Evolutionary conservation across 2,797 vertebrate genomes (phyloP).

Genomic region (Smutsia gigantea): DNA sequence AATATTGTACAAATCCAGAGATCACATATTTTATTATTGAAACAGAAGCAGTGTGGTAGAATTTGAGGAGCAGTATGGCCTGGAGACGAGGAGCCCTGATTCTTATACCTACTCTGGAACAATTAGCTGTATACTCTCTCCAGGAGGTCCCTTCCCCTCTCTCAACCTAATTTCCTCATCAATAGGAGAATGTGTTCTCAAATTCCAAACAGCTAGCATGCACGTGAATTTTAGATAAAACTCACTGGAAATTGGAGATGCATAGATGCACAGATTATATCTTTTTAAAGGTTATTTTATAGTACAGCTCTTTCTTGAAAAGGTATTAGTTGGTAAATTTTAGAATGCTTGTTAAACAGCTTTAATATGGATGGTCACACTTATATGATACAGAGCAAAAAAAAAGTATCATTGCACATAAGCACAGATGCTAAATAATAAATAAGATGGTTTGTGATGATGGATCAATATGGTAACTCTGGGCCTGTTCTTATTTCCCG

Average conservation of each 20-base stretch:
- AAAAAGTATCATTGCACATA: neutral
- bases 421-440: neutral
- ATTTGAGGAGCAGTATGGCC: neutral
- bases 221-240: conserved; percentile 13
- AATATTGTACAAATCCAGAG: neutral
- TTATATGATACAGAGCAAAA: neutral
- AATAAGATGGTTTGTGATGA: neutral
- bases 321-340: neutral
- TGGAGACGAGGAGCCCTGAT: neutral
- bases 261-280: neutral
- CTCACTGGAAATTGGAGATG: neutral
- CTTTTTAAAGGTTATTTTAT: neutral
- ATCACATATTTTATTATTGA: neutral
- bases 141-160: neutral
- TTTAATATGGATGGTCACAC: neutral
- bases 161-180: neutral
- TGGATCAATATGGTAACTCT: neutral
- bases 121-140: neutral
- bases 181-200: neutral
- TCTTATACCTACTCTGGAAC: neutral
- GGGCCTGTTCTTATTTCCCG: neutral
- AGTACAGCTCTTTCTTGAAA: neutral
- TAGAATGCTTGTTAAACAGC: neutral
- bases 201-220: neutral
- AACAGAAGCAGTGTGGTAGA: neutral